Evolutionary conservation across 2,113 vertebrate species (phyloP), one percentile per base, ranked within the genome.

Genomic region (Dolichotis patagonum): DNA sequence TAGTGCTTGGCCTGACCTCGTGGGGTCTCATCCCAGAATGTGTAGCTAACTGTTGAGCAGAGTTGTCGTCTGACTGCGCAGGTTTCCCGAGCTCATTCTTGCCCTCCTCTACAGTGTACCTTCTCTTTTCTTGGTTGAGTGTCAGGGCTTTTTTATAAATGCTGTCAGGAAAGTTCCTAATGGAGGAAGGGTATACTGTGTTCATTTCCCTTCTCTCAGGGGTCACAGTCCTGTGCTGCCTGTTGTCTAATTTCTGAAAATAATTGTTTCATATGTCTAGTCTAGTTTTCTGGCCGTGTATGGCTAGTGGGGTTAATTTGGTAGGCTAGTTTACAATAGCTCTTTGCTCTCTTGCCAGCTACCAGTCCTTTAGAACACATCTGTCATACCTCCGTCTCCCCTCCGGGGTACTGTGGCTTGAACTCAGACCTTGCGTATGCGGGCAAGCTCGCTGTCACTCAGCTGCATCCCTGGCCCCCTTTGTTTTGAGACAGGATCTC

Each of bases 71-170:
- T 10, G 46, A 81, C 43, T 41, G 38, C 41, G 5, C 62, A 38
- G 5, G 32, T 80, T 88, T 91, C 77, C n/a, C 26, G n/a, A 73
- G 24, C 30, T 58, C 12, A 38, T 86, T 92, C 11, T 77, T 52
- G 82, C 32, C 5, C 5, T 83, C 20, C 14, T 88, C 24, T 63
- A 1, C 6, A 28, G 22, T 35, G 41, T 71, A 19, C 19, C n/a
- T 35, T 92, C 80, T 92, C 78, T 92, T 91, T 60, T 85, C 56
- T 93, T 30, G 16, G 49, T 20, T 92, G 38, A 65, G 5, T 85
- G 54, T 38, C 65, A 69, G 32, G 14, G 85, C 91, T 32, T 94
- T 87, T 32, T 94, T 91, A 54, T 35, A 80, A 78, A 73, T 83
- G 32, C 52, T 28, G 30, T 43, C 9, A 16, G 28, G 20, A 63